phyloP scores from a whole-genome alignment of 2,113 vertebrate species.

The Polypterus senegalus region DNA sequence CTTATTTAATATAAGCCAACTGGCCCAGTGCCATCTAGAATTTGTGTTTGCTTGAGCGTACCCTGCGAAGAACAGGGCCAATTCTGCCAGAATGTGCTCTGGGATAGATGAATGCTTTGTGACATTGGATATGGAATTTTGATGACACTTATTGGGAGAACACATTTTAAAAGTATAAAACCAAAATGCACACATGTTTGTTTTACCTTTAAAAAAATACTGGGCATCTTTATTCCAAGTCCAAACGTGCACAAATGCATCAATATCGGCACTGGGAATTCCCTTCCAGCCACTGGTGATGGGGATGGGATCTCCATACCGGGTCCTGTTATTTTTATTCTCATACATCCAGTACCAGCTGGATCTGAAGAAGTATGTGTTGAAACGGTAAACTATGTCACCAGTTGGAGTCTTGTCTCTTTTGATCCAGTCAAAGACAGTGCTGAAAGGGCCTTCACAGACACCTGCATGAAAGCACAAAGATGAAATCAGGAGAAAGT shows the following conservation, averaged over 20 bases:
- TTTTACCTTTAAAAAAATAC: slow-evolving; percentile 24
- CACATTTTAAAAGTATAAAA: too few relatives aligned
- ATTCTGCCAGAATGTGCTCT: too few relatives aligned
- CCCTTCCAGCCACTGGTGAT: slow-evolving; percentile 19
- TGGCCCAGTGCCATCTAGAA: too few relatives aligned
- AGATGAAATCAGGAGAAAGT: too few relatives aligned
- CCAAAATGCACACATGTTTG: too few relatives aligned
- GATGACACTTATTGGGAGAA: too few relatives aligned
- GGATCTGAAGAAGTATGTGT: slow-evolving; percentile 24
- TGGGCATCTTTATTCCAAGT: slow-evolving; percentile 20
- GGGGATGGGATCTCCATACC: slow-evolving; percentile 21
- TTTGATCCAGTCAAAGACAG: slow-evolving; percentile 22
- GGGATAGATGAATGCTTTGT: too few relatives aligned
- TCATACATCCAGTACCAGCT: slow-evolving; percentile 29
- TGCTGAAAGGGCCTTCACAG: slow-evolving; percentile 21
- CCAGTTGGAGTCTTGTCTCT: slow-evolving; percentile 12
- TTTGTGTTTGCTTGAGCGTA: too few relatives aligned
- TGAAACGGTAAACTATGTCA: slow-evolving; percentile 19
- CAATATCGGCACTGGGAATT: slow-evolving; percentile 14
- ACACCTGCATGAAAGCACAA: too few relatives aligned
- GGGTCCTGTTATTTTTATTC: slow-evolving; percentile 19
- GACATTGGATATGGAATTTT: too few relatives aligned
- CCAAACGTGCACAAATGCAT: slow-evolving; percentile 23
- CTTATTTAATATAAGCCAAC: too few relatives aligned
- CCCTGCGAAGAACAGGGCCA: too few relatives aligned